Conservation (phyloP, 2,797 vertebrate species). For the Orientallactaga sibirica region DNA sequence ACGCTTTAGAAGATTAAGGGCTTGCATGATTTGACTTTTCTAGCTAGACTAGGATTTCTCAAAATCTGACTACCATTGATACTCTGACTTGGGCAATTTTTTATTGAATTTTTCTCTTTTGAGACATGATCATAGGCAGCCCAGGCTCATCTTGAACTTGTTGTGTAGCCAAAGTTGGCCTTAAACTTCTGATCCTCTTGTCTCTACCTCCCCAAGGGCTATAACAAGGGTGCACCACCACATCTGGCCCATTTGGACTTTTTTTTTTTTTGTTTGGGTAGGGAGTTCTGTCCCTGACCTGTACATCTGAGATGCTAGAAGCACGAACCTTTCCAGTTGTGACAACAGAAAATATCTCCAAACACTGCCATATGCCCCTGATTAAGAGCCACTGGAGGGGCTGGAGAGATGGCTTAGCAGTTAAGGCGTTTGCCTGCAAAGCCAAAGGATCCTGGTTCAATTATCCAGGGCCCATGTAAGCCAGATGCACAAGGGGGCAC, state of each 20-base stretch:
- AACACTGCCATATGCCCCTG: background rate
- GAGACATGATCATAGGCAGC: too few relatives aligned
- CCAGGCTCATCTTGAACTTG: too few relatives aligned
- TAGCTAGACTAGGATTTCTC: background rate
- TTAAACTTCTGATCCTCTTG: too few relatives aligned
- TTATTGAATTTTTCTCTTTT: too few relatives aligned
- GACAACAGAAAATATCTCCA: background rate
- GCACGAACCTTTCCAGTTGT: background rate
- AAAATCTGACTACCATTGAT: background rate
- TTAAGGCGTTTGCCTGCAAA: too few relatives aligned
- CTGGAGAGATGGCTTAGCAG: too few relatives aligned
- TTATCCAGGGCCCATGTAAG: too few relatives aligned
- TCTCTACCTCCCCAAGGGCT: too few relatives aligned
- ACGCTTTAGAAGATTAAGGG: background rate
- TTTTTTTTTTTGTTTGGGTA: background rate
- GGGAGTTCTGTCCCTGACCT: background rate
- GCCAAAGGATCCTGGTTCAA: too few relatives aligned
- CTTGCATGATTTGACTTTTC: background rate
- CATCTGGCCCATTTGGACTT: background rate
- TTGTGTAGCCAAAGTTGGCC: too few relatives aligned
- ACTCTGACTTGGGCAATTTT: background rate
- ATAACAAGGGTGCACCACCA: too few relatives aligned
- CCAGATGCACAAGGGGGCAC: too few relatives aligned
- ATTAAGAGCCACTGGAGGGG: background rate
- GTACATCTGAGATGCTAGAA: background rate